Evolutionary conservation across 2,888 invertebrate species (phyloP).

Genomic region (Tortrix viridana): DNA sequence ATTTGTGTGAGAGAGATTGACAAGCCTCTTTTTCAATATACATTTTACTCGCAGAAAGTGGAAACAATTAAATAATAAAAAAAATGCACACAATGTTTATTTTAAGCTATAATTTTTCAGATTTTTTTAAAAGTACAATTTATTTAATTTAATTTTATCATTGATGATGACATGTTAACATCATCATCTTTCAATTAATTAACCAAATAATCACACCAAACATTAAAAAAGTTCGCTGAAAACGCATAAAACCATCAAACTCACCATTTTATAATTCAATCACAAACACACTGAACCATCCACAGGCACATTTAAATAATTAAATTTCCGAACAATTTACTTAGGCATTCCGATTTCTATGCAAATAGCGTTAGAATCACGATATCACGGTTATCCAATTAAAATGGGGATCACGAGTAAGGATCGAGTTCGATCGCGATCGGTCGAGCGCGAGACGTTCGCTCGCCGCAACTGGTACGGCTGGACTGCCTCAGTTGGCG

Average conservation of each 20-base stretch:
- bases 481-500: constrained; percentile 32
- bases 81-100: too few species aligned
- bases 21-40: too few species aligned
- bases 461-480: constrained; percentile 15
- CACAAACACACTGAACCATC: constrained; percentile 35
- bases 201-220: background rate
- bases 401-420: constrained; percentile 45
- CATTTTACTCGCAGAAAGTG: too few species aligned
- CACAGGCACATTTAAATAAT: constrained; percentile 36
- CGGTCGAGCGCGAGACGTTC: constrained; percentile 32
- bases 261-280: constrained; percentile 25
- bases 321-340: constrained; percentile 30
- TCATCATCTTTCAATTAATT: background rate
- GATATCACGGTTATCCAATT: constrained; percentile 44
- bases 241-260: constrained; percentile 9
- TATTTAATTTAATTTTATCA: too few species aligned
- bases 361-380: constrained; percentile 45
- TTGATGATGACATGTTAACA: too few species aligned
- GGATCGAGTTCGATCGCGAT: constrained; percentile 39
- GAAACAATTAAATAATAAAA: too few species aligned
- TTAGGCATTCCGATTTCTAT: constrained; percentile 44
- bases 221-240: background rate
- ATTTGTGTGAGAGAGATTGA: too few species aligned
- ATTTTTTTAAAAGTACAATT: too few species aligned
- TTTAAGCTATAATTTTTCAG: too few species aligned